Evolutionary conservation across 2,797 vertebrate genomes (phyloP).

Genomic region (Malurus splendens): DNA sequence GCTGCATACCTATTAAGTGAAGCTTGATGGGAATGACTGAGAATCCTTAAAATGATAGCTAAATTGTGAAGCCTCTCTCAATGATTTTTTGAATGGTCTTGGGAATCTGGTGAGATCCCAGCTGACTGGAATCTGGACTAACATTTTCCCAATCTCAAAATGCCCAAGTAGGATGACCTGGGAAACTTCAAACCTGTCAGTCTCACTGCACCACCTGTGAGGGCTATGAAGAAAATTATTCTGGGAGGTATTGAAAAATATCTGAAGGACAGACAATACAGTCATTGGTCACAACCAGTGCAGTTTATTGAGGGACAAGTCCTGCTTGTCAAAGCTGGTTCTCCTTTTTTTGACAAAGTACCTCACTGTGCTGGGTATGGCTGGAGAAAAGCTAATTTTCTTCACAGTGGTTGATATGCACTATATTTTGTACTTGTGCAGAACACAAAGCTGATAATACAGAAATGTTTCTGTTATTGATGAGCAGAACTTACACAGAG

Average conservation of each 20-base stretch:
- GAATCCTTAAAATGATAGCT: background rate
- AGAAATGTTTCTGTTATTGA: background rate
- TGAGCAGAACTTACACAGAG: background rate
- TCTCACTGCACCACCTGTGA: background rate
- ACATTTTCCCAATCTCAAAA: background rate
- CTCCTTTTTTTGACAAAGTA: background rate
- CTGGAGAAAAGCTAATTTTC: background rate
- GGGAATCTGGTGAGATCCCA: background rate
- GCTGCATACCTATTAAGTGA: background rate
- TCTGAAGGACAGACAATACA: background rate
- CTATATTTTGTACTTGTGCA: background rate
- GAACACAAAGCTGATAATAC: background rate
- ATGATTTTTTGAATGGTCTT: background rate
- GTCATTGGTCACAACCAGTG: background rate
- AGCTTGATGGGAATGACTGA: background rate
- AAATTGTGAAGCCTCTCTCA: background rate
- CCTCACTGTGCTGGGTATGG: background rate
- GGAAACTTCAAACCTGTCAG: background rate
- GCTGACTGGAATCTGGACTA: background rate
- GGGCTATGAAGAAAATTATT: background rate
- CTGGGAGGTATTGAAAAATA: background rate
- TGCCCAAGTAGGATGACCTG: background rate
- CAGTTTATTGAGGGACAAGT: background rate
- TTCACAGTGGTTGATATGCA: background rate
- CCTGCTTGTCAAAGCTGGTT: background rate